Base-by-base conservation (phyloP, 2,888 invertebrate species). In the Rhaphigaster nebulosa region DNA sequence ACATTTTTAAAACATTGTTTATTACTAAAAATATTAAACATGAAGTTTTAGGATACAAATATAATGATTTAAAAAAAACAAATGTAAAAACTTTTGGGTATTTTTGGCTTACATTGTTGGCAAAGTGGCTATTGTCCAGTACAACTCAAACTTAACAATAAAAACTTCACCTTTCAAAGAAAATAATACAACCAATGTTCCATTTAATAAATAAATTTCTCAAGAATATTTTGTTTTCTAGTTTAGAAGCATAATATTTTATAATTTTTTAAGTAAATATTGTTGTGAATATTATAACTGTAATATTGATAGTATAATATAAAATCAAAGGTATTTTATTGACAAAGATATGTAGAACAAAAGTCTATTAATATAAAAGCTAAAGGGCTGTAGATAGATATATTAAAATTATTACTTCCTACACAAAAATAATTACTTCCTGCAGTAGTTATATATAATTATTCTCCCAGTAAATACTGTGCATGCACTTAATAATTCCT, bases 391-490 rank as follows among this genome's bases (percentile, higher is more conserved):
- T 65, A 29, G 29, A 2, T 65, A 65, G 65, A 12, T 29, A 20
- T 38, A 34, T 34, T n/a, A 8, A 52, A 23, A 23, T 38, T 38
- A 23, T 76, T 38, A 38, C 38, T 76, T 34, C 15, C 70, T 76
- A 38, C 38, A 76, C n/a, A 38, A 8, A 52, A 23, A 23, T 38
- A 76, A 23, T 76, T 38, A 38, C 38, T 76, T 34, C 15, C 70
- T 76, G 70, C 38, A 76, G 6, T 76, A 38, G 29, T 76, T 20
- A 76, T 29, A 76, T 38, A 76, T 76, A 38, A 76, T 8, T 38
- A 76, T 76, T 76, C 34, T 76, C 38, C 34, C 38, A 76, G 70
- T 76, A 76, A n/a, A n/a, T 76, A 76, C 70, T 76, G 70, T 76
- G 70, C 70, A 76, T 76, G 70, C 70, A 76, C 70, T 76, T 76